A percentile compares a stretch with the other conserved stretches of the same genome.
Evolutionary conservation across 37 sponge, comb jelly and placozoan species (phyloP).

Genomic region (Tethya wilhelma): DNA sequence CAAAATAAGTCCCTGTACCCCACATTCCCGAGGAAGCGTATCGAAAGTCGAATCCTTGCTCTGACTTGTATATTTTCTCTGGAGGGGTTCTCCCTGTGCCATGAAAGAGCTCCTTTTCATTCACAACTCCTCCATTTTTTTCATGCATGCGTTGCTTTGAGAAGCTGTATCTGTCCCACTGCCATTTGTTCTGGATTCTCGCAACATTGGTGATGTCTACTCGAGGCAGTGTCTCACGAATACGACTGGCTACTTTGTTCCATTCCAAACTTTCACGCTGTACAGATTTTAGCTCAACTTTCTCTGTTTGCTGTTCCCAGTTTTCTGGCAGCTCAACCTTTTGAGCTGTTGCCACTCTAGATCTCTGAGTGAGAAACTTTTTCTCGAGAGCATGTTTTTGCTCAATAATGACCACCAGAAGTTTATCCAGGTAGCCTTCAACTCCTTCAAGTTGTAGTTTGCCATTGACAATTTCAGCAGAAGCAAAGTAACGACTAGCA

Average conservation of each 20-base stretch:
- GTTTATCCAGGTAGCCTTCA: neutral
- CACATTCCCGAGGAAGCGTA: conserved; percentile 47
- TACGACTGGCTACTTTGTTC: conserved; percentile 2
- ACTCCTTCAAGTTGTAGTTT: neutral
- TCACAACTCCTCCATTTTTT: conserved; percentile 38
- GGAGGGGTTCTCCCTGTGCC: conserved; percentile 59
- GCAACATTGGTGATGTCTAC: conserved; percentile 24
- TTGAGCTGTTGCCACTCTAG: neutral
- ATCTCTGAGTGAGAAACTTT: neutral
- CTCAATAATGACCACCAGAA: neutral
- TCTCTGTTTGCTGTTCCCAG: conserved; percentile 41
- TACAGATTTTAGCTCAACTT: conserved; percentile 15
- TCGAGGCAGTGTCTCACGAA: too few relatives aligned
- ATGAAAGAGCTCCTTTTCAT: conserved; percentile 68
- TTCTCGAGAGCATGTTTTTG: neutral
- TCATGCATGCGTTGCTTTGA: conserved; percentile 44
- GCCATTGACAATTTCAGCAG: neutral
- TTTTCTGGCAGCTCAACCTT: conserved; percentile 9
- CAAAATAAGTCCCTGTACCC: conserved; percentile 84
- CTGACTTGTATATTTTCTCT: conserved; percentile 43
- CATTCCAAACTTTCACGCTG: conserved; percentile 25
- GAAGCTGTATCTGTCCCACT: conserved; percentile 57
- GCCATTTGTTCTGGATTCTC: conserved; percentile 77
- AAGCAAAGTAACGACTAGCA: neutral
- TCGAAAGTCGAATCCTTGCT: conserved; percentile 75